Evolutionary conservation across 1,140 invertebrate genomes (phyloP), one percentile per base, ranked within the genome.

Genomic region (Saccostrea echinata): DNA sequence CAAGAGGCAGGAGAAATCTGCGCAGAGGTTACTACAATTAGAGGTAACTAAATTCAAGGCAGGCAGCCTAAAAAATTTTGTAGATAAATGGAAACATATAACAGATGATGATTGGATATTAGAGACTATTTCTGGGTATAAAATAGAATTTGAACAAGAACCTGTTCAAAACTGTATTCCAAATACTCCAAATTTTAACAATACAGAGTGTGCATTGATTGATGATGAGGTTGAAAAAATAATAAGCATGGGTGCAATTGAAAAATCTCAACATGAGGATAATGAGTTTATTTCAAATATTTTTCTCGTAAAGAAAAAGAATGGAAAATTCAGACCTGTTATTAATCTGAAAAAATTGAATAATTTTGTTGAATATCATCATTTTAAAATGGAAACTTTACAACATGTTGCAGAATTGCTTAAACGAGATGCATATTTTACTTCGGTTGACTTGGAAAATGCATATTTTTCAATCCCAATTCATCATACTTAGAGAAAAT

Each of bases 91-190:
- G 55, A n/a, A n/a, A n/a, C n/a, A n/a, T n/a, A n/a, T n/a, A n/a
- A n/a, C n/a, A n/a, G n/a, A n/a, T n/a, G n/a, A 84, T 84, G 81
- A 6, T 30, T 84, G 81, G 82, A 88, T 88, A 43, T 43, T 88
- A 57, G 57, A 84, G 16, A 84, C 57, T 43, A 85, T 86, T 21
- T 52, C 68, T n/a, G 87, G 84, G 3, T 52, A 76, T 43, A 88
- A 85, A 52, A 61, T 88, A 35, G 53, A 84, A 52, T 86, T 85
- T 82, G 4, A 21, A 30, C 18, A 61, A 11, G n/a, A 24, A n/a
- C 82, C 83, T 64, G 1, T 53, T 21, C 68, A 64, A 68, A 82
- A 84, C n/a, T 11, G 35, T 27, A 16, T 33, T 30, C 55, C 81
- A 33, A n/a, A 24, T 0, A 52, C 51, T 52, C n/a, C 27, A 6